Percentiles rank a stretch among this genome's conserved stretches.
Evolutionary conservation across 2,888 invertebrate genomes (phyloP).

Genomic region (Pristionchus maxplancki): DNA sequence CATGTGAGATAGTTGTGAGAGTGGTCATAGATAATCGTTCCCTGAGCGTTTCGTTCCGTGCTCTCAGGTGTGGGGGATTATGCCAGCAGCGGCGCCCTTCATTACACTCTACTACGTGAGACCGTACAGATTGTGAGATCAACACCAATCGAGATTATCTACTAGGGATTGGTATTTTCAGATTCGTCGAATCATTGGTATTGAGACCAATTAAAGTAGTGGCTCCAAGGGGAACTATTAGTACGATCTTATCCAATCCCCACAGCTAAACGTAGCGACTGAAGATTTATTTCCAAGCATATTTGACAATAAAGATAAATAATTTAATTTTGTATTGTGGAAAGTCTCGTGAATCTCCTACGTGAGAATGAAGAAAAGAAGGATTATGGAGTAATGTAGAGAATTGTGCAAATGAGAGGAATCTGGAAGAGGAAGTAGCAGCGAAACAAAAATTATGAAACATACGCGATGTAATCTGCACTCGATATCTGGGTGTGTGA

Average conservation of each 20-base stretch:
- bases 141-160: background rate
- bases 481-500: slow-evolving; percentile 17
- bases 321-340: too few species aligned
- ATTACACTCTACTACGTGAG: slow-evolving; percentile 35
- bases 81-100: slow-evolving; percentile 38
- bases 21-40: background rate
- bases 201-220: background rate
- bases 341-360: background rate
- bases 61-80: slow-evolving; percentile 40
- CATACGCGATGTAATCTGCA: background rate
- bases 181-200: slow-evolving; percentile 15
- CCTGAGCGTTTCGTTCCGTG: background rate
- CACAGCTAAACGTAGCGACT: background rate
- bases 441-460: background rate
- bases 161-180: background rate
- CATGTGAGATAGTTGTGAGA: background rate
- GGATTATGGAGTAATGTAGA: background rate
- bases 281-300: too few species aligned
- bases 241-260: background rate
- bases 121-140: slow-evolving; percentile 23
- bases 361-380: background rate
- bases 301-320: too few species aligned
- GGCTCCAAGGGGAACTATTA: background rate
- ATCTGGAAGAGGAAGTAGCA: background rate
- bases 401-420: background rate